Evolutionary conservation across 2,888 invertebrate genomes (phyloP), one percentile per base, ranked within the genome.

Genomic region (Brachypalpus laphriformis): DNA sequence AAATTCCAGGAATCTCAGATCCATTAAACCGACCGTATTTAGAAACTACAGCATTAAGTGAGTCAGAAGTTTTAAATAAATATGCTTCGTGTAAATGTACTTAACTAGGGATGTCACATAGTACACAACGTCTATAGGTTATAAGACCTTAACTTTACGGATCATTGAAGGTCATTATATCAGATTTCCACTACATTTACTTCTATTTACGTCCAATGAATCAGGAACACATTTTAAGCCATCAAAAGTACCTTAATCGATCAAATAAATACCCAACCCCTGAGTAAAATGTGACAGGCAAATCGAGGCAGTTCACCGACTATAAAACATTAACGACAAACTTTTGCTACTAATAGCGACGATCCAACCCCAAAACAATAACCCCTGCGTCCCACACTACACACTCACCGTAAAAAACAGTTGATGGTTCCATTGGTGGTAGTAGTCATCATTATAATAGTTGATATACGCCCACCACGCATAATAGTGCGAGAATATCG

Each of bases 391-490:
- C 14, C 34, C 37, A 34, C 49, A 16, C 0, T 2, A 31, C 4
- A 3, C n/a, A 89, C 90, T 91, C 89, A 92, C 92, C 88, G 94
- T 93, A 89, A 94, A 94, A 89, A 95, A 94, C 87, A 94, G 90
- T 89, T 95, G 95, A 90, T 95, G 95, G 89, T 94, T 94, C 95
- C 95, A 95, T 89, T 95, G 95, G 28, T 93, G 93, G 90, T 95
- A 95, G 89, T 94, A 95, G 86, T 95, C 95, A 87, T 95, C 95
- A 88, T 95, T 95, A 93, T 94, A 95, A 89, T 95, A 95, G 90
- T 95, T 95, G 82, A 95, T 93, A 87, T 94, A 94, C 59, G 93
- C 93, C 95, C 95, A 95, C 94, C 95, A 95, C 1, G 94, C 93
- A 88, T 95, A 95, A 88, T 95, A 95, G 88, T 95, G 94, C 3